Conservation (phyloP, 2,113 vertebrate species). For the Oryzias curvinotus region DNA sequence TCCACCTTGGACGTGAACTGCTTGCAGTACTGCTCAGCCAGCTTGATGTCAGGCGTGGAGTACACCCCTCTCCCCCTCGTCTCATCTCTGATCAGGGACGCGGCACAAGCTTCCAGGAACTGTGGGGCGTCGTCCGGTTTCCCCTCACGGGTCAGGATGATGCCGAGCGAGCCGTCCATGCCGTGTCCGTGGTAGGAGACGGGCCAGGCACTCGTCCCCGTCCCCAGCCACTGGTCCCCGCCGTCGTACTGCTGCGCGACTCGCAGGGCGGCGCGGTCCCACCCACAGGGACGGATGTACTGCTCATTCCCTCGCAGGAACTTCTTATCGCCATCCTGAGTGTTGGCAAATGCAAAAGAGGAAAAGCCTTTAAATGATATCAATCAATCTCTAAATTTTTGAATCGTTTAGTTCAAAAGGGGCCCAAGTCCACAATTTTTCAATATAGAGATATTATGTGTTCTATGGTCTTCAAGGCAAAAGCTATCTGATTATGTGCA, state of each 20-base stretch:
- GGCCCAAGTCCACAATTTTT: too few species aligned
- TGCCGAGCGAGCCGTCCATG: slow-evolving; percentile 55
- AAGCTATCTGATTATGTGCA: too few species aligned
- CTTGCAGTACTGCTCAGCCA: slow-evolving; percentile 50
- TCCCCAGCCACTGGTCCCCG: slow-evolving; percentile 64
- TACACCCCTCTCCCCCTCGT: slow-evolving; percentile 62
- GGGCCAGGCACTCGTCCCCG: slow-evolving; percentile 58
- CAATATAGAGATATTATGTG: too few species aligned
- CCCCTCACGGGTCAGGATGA: slow-evolving; percentile 36
- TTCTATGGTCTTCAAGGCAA: too few species aligned
- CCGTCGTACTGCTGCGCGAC: slow-evolving; percentile 49
- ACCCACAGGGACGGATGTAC: slow-evolving; percentile 68
- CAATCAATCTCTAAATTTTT: too few species aligned
- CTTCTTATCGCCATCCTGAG: slow-evolving; percentile 23
- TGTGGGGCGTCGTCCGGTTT: fast-evolving
- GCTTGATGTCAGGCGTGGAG: slow-evolving; percentile 55
- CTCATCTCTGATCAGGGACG: not conserved
- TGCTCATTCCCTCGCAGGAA: slow-evolving; percentile 59
- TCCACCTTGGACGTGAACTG: slow-evolving; percentile 59
- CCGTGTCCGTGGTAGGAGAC: slow-evolving; percentile 67
- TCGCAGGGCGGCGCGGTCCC: slow-evolving; percentile 59
- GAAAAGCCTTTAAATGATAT: not conserved
- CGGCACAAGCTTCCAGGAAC: slow-evolving; percentile 29
- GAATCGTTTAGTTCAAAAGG: too few species aligned
- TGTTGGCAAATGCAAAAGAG: slow-evolving; percentile 1